Evolutionary conservation across 2,797 vertebrate species (phyloP), one percentile per base, ranked within the genome.

Genomic region (Denticeps clupeoides): DNA sequence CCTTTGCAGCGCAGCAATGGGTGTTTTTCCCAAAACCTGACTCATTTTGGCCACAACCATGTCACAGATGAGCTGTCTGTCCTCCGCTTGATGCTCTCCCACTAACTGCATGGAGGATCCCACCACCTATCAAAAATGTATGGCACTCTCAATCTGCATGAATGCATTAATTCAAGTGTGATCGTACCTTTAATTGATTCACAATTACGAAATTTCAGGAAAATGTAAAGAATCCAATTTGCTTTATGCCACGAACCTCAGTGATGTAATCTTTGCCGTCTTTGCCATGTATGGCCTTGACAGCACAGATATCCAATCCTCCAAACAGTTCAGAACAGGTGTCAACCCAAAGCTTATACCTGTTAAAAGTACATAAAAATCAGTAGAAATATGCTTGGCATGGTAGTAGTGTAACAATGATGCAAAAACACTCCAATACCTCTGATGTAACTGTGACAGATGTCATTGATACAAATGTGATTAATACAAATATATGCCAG

Each of bases 271-370:
- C 94, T 77, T 80, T 93, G 35, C 90, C 91, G 58, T 98, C 94
- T 75, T 98, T 98, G 25, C 93, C 93, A 43, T 97, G 91, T 18
- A 98, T 91, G 49, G 94, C 91, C 86, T 99, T 99, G 49, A 99
- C 89, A 26, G 93, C 93, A 61, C 95, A 97, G 68, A 98, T 89
- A 32, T 94, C 89, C 68, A 98, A 79, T 35, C 93, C 94, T 4
- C 91, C 93, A 41, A 93, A 98, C 53, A 98, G 86, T 78, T 94
- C 89, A 12, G 88, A 91, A 64, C 93, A 95, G 56, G 84, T 89
- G 66, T 98, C 90, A 12, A 94, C 91, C 94, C 94, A 98, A 31
- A 92, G 69, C 75, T 92, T 96, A 81, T 97, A 98, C 79, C 94
- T 97, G 28, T 10, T 18, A 38, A 16, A 38, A 8, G 21, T 9